Evolutionary conservation across 2,797 vertebrate species (phyloP), one percentile per base, ranked within the genome.

Genomic region (Manis crassicaudata): DNA sequence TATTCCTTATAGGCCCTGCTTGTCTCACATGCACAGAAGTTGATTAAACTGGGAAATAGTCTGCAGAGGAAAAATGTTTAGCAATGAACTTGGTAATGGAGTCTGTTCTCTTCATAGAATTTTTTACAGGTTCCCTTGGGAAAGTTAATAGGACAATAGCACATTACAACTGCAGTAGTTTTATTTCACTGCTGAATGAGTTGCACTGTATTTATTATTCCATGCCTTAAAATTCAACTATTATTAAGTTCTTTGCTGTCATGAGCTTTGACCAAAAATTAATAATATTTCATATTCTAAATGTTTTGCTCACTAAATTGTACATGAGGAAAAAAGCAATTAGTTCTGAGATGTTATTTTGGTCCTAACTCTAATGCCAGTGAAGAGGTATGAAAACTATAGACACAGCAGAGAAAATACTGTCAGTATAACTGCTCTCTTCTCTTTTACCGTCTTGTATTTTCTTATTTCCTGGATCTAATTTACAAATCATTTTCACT

Each of bases 151-250:
- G 29, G 58, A 96, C 56, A 96, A 89, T 89, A 92, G 21, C 25
- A 90, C n/a, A 82, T 93, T 91, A 73, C 4, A 86, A 86, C 56
- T 88, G 52, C 23, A 90, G 87, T 85, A 54, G 16, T 95, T 96
- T 95, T 87, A 93, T 94, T 95, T 93, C 62, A 92, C 54, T 92
- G 5, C 23, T 90, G n/a, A 96, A 82, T 92, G 35, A 94, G n/a
- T 94, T 79, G 23, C 32, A 52, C 32, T 85, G 77, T 70, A 76
- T 95, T 76, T 93, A 73, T 96, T 86, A 88, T 77, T 63, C 60
- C 17, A 62, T 77, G 32, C 23, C 35, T 96, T 50, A 84, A 94
- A 90, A 82, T 77, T 67, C 67, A 88, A 43, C 67, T 58, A 77
- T 73, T 85, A 72, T 73, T 92, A 67, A 83, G 25, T 70, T 96